A percentile compares a stretch with the other conserved stretches of the same genome.
These are phyloP conservation scores for Chrysomela aeneicollis DNA, from an alignment of 2,888 invertebrate species.

Conservation along the genomic window DNA sequence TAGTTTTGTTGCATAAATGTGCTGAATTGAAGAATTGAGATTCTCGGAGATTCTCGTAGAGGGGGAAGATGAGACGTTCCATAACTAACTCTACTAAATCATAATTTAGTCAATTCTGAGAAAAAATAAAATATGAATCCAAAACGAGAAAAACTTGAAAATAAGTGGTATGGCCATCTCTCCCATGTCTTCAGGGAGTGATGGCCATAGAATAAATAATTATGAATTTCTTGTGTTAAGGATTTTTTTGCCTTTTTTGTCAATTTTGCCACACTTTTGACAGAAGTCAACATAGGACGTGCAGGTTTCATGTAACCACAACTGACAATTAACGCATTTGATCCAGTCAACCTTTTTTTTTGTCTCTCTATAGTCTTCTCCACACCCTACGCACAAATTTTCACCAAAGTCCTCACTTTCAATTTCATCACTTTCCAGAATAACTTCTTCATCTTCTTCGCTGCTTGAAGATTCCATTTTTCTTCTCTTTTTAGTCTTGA, in stretches of 20 bases:
- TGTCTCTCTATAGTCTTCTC: background rate
- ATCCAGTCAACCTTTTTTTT: background rate
- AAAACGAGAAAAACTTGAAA: no score
- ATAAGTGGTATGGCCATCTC: background rate
- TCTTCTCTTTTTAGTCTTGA: slow-evolving; percentile 7
- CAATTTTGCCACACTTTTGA: background rate
- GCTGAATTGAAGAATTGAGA: no score
- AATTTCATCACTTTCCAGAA: slow-evolving; percentile 8
- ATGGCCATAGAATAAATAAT: background rate
- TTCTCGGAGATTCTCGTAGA: no score
- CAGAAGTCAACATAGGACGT: background rate
- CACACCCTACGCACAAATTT: slow-evolving; percentile 2
- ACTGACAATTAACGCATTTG: background rate
- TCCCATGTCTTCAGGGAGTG: background rate
- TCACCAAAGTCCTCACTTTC: no score
- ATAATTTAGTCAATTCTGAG: no score
- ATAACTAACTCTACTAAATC: no score
- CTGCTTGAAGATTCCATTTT: slow-evolving; percentile 9
- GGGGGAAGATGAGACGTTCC: no score
- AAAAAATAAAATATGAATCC: no score
- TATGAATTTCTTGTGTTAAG: background rate
- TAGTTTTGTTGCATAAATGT: no score
- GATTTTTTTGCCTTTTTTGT: no score
- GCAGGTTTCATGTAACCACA: background rate
- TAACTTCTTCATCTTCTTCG: slow-evolving; percentile 8